Evolutionary conservation across 2,113 vertebrate species (phyloP), one percentile per base, ranked within the genome.

Genomic region (Engystomops pustulosus): DNA sequence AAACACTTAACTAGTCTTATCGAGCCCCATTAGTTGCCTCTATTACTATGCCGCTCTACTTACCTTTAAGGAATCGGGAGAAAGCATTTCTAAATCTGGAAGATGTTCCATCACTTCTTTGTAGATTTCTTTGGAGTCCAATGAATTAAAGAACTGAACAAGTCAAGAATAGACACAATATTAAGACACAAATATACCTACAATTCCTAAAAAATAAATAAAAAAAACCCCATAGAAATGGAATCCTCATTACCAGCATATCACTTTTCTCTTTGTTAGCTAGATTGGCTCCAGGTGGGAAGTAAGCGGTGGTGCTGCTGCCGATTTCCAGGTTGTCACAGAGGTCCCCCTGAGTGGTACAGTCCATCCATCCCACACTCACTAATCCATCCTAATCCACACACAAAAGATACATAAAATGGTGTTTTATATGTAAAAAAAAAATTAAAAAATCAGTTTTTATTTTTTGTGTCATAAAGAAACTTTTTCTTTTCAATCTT

Each of bases 351-450:
- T 99, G 94, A 47, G 91, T 90, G 51, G 89, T 86, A 90, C 98
- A 99, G 91, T 99, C 97, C 89, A 97, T 95, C 97, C 97, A 98
- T 49, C 98, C 98, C 67, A 99, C 94, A 62, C 96, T 95, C 80
- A 95, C 96, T 69, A 99, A 94, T 49, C 97, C 97, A 25, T 97
- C 96, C 97, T 99, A 86, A 79, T 88, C 32, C 41, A 32, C 8
- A 47, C 10, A 14, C 36, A 23, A 14, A 17, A 53, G 49, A 6
- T 8, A 14, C 9, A n/a, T 70, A 70, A 41, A n/a, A 71, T 20
- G 1, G 18, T n/a, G 2, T 4, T 53, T n/a, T n/a, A n/a, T n/a
- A n/a, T n/a, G n/a, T n/a, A n/a, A n/a, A n/a, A n/a, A n/a, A n/a
- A n/a, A n/a, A n/a, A n/a, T n/a, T n/a, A n/a, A n/a, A n/a, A n/a